These are phyloP conservation scores for Argyra leucocephala DNA, from an alignment of 2,888 invertebrate genomes.

Conservation along the genomic window DNA sequence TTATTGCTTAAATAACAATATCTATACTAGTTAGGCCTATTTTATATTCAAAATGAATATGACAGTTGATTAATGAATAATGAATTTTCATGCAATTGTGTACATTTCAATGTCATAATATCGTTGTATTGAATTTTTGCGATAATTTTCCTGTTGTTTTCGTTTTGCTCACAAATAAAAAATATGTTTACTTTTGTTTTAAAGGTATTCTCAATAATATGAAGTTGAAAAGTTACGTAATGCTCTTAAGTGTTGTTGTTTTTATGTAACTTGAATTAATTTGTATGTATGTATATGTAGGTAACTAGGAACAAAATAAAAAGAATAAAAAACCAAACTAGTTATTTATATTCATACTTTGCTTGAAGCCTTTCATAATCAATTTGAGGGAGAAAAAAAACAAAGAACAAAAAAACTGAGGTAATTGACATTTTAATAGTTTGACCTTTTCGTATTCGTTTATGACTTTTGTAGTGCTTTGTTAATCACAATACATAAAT, in stretches of 20 bases:
- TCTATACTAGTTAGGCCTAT: too few species aligned
- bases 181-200: too few species aligned
- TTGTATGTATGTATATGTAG: background rate
- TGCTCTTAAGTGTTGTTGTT: background rate
- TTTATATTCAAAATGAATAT: background rate
- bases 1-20: background rate
- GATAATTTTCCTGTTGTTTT: background rate
- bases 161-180: background rate
- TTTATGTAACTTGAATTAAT: background rate
- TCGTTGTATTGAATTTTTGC: background rate
- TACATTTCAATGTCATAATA: background rate
- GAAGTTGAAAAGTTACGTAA: background rate
- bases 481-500: background rate
- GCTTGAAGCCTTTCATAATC: background rate
- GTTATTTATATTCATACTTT: background rate
- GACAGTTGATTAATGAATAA: background rate
- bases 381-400: background rate
- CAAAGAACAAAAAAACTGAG: background rate
- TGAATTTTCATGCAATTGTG: slow-evolving; percentile 2
- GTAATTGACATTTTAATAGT: slow-evolving; percentile 6
- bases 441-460: background rate
- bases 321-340: background rate
- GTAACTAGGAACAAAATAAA: background rate
- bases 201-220: background rate
- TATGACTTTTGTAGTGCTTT: background rate